Evolutionary conservation across 1,140 invertebrate species (phyloP).

Genomic region (Heterodera carotae): DNA sequence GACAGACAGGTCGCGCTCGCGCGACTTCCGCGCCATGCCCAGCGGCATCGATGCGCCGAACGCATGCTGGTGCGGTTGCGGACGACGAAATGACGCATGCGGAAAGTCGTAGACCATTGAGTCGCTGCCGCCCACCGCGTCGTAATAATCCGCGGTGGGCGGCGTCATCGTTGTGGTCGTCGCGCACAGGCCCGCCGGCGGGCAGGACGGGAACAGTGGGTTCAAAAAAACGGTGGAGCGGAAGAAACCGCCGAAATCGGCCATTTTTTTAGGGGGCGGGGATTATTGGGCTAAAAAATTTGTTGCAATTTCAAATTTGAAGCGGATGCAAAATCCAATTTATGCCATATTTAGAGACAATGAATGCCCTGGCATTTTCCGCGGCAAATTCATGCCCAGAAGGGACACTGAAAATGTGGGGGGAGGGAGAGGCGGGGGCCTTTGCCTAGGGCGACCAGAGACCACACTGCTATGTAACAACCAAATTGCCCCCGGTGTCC

Average conservation of each 20-base stretch:
- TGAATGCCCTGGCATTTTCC: too few species aligned
- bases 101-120: conserved; percentile 15
- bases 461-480: too few species aligned
- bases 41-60: background rate
- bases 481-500: too few species aligned
- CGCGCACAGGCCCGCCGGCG: background rate
- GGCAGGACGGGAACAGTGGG: background rate
- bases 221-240: background rate
- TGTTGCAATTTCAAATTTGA: too few species aligned
- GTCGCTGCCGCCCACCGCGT: background rate
- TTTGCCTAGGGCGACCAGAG: too few species aligned
- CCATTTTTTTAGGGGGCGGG: background rate
- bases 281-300: background rate
- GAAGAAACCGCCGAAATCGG: background rate
- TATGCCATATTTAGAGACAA: too few species aligned
- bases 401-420: too few species aligned
- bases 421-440: too few species aligned
- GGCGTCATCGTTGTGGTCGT: background rate
- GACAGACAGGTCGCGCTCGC: background rate
- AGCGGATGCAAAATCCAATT: background rate
- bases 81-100: conserved; percentile 1
- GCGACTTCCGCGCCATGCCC: background rate
- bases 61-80: background rate
- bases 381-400: too few species aligned
- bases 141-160: background rate